Conservation (phyloP, 2,797 vertebrate genomes). For the Rhadinocentrus ornatus region DNA sequence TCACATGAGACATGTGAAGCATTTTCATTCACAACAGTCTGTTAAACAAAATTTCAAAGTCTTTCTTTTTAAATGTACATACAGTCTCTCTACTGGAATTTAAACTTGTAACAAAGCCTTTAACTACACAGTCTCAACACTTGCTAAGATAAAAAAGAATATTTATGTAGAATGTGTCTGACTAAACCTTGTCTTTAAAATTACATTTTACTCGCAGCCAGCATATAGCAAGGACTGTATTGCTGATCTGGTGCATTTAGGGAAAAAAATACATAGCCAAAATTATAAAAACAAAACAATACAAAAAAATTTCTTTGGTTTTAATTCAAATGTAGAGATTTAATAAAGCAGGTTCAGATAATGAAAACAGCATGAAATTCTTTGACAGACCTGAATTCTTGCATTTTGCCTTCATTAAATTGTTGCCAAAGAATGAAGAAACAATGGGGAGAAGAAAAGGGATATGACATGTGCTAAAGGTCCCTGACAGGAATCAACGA, state of each 20-base stretch:
- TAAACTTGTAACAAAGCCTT: conserved; percentile 20
- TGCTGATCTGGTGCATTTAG: conserved; percentile 3
- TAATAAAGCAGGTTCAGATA: neutral
- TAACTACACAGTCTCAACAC: conserved; percentile 8
- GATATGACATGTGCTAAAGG: conserved; percentile 43
- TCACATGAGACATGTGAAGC: conserved; percentile 50
- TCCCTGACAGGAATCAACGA: conserved; percentile 42
- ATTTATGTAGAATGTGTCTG: conserved; percentile 2
- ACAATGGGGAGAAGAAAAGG: conserved; percentile 15
- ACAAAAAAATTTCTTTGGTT: neutral
- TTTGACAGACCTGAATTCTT: conserved; percentile 7
- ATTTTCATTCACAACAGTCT: conserved; percentile 31
- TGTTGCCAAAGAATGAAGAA: conserved; percentile 24
- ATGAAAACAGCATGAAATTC: neutral
- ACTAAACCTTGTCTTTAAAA: conserved; percentile 6
- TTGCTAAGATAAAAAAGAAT: neutral
- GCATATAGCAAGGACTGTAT: neutral
- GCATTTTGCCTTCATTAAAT: conserved; percentile 14
- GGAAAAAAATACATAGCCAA: neutral
- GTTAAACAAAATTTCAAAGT: conserved; percentile 32
- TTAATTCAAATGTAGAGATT: neutral
- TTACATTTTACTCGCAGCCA: conserved; percentile 5
- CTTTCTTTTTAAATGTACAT: conserved; percentile 22
- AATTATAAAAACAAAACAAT: neutral
- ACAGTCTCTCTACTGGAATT: conserved; percentile 17